Percentiles rank a stretch among this genome's conserved stretches.
Evolutionary conservation across 2,888 invertebrate genomes (phyloP).

Genomic region (Acheta domesticus): DNA sequence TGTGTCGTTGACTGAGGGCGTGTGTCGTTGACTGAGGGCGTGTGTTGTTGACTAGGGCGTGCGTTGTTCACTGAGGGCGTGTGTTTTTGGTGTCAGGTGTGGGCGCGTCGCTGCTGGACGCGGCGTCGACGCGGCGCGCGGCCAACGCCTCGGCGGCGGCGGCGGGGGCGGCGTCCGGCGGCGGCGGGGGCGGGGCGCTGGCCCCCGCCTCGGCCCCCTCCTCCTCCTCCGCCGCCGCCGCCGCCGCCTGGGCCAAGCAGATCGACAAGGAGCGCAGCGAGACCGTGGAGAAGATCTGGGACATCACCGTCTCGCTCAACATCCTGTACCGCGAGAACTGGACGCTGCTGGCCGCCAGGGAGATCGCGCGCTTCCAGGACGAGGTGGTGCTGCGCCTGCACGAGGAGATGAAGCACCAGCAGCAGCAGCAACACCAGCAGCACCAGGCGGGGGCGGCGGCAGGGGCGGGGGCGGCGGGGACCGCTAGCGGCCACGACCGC

Average conservation of each 20-base stretch:
- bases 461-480: slow-evolving; percentile 53
- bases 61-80: too few species aligned
- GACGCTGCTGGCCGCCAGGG: slow-evolving; percentile 75
- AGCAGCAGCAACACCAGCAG: slow-evolving; percentile 19
- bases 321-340: slow-evolving; percentile 87
- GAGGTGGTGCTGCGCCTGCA: slow-evolving; percentile 46
- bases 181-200: slow-evolving; percentile 54
- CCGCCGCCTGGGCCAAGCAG: slow-evolving; percentile 46
- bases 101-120: background rate
- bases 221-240: slow-evolving; percentile 48
- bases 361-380: slow-evolving; percentile 78
- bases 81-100: too few species aligned
- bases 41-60: too few species aligned
- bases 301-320: slow-evolving; percentile 81
- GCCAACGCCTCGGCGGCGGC: slow-evolving; percentile 70
- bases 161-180: slow-evolving; percentile 42
- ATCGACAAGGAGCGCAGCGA: slow-evolving; percentile 60
- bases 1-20: too few species aligned
- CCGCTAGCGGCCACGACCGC: slow-evolving; percentile 42
- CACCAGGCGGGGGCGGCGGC: slow-evolving; percentile 74
- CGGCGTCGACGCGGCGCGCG: slow-evolving; percentile 68
- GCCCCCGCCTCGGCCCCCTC: slow-evolving; percentile 47
- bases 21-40: too few species aligned
- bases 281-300: slow-evolving; percentile 87
- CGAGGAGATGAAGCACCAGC: slow-evolving; percentile 6